Conservation (phyloP, 1,140 invertebrate genomes). For the Hypothenemus hampei region DNA sequence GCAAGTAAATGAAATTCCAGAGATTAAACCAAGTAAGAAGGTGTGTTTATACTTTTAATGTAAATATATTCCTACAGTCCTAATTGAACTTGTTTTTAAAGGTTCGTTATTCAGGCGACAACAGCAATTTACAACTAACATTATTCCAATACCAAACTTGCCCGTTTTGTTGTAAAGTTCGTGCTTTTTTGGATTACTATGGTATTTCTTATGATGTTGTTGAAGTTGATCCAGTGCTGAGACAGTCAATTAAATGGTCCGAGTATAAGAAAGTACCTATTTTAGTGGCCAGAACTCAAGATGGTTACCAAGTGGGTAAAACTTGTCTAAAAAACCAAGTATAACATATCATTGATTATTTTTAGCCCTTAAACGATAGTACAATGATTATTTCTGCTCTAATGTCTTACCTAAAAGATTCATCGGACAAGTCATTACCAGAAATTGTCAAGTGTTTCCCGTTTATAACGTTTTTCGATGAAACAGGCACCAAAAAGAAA, state of each 20-base stretch:
- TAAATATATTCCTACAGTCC: background rate
- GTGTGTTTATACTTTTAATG: slow-evolving; percentile 21
- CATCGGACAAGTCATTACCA: slow-evolving; percentile 53
- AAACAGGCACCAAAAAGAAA: slow-evolving; percentile 60
- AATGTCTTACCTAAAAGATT: slow-evolving; percentile 70
- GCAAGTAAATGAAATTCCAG: slow-evolving; percentile 50
- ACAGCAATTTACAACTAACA: slow-evolving; percentile 73
- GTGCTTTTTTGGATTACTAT: slow-evolving; percentile 89
- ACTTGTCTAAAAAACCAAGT: background rate
- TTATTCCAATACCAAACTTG: slow-evolving; percentile 97
- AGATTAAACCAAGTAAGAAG: slow-evolving; percentile 41
- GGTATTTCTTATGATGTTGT: slow-evolving; percentile 94
- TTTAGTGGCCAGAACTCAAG: slow-evolving; percentile 68
- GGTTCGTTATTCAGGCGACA: slow-evolving; percentile 62
- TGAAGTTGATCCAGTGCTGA: slow-evolving; percentile 92
- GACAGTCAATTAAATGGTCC: slow-evolving; percentile 90
- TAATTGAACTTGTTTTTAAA: slow-evolving; percentile 41
- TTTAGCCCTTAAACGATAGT: slow-evolving; percentile 86
- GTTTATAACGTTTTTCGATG: slow-evolving; percentile 60
- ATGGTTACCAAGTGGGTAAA: slow-evolving; percentile 61
- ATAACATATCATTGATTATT: slow-evolving; percentile 25
- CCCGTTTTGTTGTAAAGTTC: slow-evolving; percentile 98
- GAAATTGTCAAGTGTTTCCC: slow-evolving; percentile 84
- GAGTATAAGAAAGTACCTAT: slow-evolving; percentile 95
- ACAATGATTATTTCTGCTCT: slow-evolving; percentile 89